Conservation (phyloP, 2,113 vertebrate species). For the Haemorhous mexicanus region DNA sequence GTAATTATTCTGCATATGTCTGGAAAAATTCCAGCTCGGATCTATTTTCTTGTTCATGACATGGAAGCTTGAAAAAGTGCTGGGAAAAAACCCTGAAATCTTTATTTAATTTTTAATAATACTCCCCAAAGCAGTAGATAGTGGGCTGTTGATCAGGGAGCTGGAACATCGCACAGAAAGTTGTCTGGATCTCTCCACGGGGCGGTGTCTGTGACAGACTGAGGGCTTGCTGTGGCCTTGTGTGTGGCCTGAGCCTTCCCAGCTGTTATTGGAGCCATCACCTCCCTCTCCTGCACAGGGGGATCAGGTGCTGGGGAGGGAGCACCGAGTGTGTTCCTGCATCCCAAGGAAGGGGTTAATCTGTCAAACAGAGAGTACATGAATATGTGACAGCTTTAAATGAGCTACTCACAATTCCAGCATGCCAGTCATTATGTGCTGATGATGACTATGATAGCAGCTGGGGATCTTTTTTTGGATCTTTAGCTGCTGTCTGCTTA, state of each 20-base stretch:
- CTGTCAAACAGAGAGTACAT: background rate
- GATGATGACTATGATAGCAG: constrained; percentile 21
- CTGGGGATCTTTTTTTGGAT: constrained; percentile 35
- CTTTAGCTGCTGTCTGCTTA: background rate
- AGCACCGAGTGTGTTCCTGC: background rate
- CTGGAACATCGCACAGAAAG: background rate
- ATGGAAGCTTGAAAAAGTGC: background rate
- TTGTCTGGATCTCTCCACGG: background rate
- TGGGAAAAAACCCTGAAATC: background rate
- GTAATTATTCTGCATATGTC: background rate
- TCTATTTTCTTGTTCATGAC: background rate
- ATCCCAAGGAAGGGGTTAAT: background rate
- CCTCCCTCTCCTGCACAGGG: background rate
- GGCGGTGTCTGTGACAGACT: background rate
- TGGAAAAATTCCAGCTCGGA: background rate
- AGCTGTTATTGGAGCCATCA: fast-evolving
- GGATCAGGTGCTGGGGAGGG: background rate
- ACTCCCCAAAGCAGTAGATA: background rate
- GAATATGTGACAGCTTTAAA: background rate
- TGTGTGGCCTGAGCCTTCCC: background rate
- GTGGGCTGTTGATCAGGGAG: background rate
- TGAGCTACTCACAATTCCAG: constrained; percentile 13
- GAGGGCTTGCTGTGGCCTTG: background rate
- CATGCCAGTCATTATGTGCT: constrained; percentile 11
- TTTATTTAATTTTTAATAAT: background rate